Evolutionary conservation across 2,113 vertebrate genomes (phyloP).

Genomic region (Charina bottae): DNA sequence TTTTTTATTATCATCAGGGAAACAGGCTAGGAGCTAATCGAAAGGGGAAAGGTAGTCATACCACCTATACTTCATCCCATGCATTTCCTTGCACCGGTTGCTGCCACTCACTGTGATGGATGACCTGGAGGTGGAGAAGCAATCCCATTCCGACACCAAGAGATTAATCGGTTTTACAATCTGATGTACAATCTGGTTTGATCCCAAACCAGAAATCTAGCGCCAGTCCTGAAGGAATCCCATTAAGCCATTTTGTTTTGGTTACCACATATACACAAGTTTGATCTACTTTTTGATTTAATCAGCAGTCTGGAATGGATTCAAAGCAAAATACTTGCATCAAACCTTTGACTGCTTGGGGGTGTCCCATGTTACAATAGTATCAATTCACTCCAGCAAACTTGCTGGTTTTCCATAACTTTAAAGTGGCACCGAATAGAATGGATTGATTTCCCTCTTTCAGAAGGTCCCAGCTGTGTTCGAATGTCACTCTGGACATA

Average conservation of each 20-base stretch:
- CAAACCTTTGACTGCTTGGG: not conserved
- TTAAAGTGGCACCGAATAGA: not conserved
- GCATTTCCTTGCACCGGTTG: not conserved
- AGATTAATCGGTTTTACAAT: not conserved
- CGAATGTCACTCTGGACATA: not conserved
- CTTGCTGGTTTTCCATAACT: not conserved
- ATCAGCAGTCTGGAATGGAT: not conserved
- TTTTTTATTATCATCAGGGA: not conserved
- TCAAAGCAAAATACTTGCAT: not conserved
- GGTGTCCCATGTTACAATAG: not conserved
- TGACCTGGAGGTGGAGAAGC: not conserved
- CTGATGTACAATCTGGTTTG: not conserved
- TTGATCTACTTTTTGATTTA: not conserved
- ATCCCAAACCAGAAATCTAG: not conserved
- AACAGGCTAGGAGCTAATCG: not conserved
- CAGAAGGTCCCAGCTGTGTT: not conserved
- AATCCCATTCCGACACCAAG: not conserved
- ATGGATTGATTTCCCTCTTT: not conserved
- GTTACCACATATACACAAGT: not conserved
- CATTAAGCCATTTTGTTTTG: not conserved
- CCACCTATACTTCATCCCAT: not conserved
- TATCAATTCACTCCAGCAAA: not conserved
- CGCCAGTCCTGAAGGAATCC: not conserved
- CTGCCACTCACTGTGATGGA: not conserved
- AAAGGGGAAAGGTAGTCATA: not conserved